Evolutionary conservation across 2,888 invertebrate species (phyloP), one percentile per base, ranked within the genome.

Genomic region (Protodeltote pygarga): DNA sequence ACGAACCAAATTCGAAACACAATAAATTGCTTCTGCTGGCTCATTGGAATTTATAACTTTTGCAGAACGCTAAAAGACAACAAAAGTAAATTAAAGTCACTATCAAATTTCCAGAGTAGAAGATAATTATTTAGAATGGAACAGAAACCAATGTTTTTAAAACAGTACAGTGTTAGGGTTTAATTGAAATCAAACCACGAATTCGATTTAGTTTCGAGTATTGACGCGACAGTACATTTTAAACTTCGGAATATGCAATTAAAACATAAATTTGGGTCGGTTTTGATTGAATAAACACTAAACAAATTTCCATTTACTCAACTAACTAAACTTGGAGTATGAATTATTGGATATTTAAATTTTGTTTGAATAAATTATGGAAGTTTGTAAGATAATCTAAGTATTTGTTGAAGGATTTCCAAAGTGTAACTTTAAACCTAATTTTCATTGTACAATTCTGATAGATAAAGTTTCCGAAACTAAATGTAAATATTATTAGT

Each of bases 251-350:
- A 77, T 69, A 74, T 70, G 64, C 65, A 76, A 79, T 79, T 79
- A 65, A 51, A 68, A 70, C 73, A 61, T 52, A 66, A 76, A 70
- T 66, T 68, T 37, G 52, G 67, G 63, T 61, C 51, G 60, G 61
- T 73, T 79, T 75, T 77, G 71, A 80, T 81, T 73, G 59, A 81
- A 45, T 50, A 45, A 79, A 71, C 69, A 72, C 47, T 49, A 66
- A 75, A 79, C 75, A 75, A 79, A 81, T 77, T 77, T 79, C 71
- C 68, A 68, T 73, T 75, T 65, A 75, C 66, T 74, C 68, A 53
- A 65, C 32, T 35, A 61, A 65, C 65, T 57, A 57, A 65, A 71
- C 66, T 75, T 75, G 71, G 32, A 44, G 46, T 57, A 57, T 48
- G 35, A 65, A 65, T 57, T 32, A 77, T 73, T 68, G 47, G 51